phyloP scores from a whole-genome alignment of 2,888 invertebrate species.

The Cremastinae sp. region DNA sequence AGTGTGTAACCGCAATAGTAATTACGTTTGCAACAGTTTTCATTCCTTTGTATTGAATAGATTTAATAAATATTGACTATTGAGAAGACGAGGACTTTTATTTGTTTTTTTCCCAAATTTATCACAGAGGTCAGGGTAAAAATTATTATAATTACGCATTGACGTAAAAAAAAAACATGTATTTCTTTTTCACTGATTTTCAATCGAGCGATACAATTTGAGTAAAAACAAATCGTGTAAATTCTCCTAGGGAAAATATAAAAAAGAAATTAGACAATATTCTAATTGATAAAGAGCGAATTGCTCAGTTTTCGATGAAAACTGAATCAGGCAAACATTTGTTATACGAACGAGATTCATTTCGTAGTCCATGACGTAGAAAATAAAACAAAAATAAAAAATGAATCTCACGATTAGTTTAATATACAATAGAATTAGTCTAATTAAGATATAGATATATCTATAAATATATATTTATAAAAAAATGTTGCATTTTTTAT shows the following conservation, averaged over 20 bases:
- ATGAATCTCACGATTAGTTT: slow-evolving; percentile 18
- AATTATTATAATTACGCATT: too few species aligned
- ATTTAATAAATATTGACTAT: slow-evolving; percentile 63
- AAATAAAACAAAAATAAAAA: slow-evolving; percentile 3
- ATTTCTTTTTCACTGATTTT: slow-evolving; percentile 53
- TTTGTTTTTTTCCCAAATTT: background rate
- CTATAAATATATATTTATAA: slow-evolving; percentile 50
- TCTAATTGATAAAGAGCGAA: background rate
- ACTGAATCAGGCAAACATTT: too few species aligned
- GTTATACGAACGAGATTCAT: too few species aligned
- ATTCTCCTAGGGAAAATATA: slow-evolving; percentile 38
- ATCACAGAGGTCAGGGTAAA: too few species aligned
- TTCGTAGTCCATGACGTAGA: background rate
- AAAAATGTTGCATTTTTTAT: slow-evolving; percentile 55
- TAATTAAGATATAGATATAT: slow-evolving; percentile 53
- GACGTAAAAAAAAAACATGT: slow-evolving; percentile 58
- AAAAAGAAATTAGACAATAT: slow-evolving; percentile 6
- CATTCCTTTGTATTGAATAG: slow-evolving; percentile 59
- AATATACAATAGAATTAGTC: slow-evolving; percentile 54
- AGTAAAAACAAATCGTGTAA: slow-evolving; percentile 50
- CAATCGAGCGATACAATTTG: slow-evolving; percentile 54
- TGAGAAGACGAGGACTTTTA: slow-evolving; percentile 33
- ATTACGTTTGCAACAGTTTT: slow-evolving; percentile 54
- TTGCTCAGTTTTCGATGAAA: too few species aligned
- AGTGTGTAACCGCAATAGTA: slow-evolving; percentile 60